Evolutionary conservation across 2,797 vertebrate genomes (phyloP).

Genomic region (Lophius americanus): DNA sequence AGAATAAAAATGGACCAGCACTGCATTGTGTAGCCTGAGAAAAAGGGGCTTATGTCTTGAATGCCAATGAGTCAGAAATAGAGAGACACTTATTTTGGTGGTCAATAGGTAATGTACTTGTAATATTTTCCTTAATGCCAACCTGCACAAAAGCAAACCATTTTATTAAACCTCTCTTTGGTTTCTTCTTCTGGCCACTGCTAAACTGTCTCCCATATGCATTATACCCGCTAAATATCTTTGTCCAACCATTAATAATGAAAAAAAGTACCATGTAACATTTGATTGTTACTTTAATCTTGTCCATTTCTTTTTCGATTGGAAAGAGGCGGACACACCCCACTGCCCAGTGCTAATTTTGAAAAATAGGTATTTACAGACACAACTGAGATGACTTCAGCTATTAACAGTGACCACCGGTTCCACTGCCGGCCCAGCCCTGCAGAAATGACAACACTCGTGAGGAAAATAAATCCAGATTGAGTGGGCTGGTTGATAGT

Average conservation of each 20-base stretch:
- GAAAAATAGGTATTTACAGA: slow-evolving; percentile 29
- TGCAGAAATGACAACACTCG: slow-evolving; percentile 35
- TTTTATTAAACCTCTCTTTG: not conserved
- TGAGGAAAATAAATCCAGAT: slow-evolving; percentile 60
- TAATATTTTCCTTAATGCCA: not conserved
- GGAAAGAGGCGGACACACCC: not conserved
- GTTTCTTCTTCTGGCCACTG: slow-evolving; percentile 6
- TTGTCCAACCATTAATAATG: slow-evolving; percentile 3
- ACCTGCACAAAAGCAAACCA: not conserved
- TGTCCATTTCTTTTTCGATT: not conserved
- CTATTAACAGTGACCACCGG: slow-evolving; percentile 30
- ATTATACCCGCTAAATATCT: not conserved
- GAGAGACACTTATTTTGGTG: not conserved
- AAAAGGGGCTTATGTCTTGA: not conserved
- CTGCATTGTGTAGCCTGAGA: no score
- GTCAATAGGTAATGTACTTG: slow-evolving; percentile 2
- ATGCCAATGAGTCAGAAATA: slow-evolving; percentile 2
- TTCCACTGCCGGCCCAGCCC: slow-evolving; percentile 11
- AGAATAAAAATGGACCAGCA: no score
- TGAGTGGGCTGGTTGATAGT: slow-evolving; percentile 68
- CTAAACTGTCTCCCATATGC: not conserved
- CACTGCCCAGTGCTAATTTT: not conserved
- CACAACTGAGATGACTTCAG: slow-evolving; percentile 13
- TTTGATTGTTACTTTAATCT: not conserved
- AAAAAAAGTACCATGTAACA: not conserved